These are phyloP conservation scores for Diplolepis rosae DNA, from an alignment of 2,888 invertebrate genomes.

Conservation along the genomic window DNA sequence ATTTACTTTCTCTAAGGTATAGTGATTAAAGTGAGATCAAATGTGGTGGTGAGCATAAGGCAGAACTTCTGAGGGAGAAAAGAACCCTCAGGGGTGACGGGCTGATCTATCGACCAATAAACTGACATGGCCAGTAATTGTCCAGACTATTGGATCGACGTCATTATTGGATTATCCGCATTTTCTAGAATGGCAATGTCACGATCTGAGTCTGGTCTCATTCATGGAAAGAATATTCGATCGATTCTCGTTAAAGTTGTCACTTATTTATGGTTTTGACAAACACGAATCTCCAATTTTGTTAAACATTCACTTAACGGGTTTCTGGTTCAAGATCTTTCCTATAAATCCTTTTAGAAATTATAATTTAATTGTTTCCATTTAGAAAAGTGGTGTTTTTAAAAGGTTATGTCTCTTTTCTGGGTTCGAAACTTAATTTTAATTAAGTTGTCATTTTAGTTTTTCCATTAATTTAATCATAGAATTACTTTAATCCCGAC, in stretches of 20 bases:
- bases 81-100: constrained; percentile 56
- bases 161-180: constrained; percentile 51
- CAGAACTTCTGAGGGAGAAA: constrained; percentile 46
- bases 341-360: no score
- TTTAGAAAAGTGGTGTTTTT: background rate
- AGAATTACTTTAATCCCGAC: background rate
- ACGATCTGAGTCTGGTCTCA: background rate
- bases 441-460: background rate
- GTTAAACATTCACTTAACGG: constrained; percentile 10
- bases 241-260: background rate
- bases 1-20: constrained; percentile 13
- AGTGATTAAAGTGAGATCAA: constrained; percentile 58
- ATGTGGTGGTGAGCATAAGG: constrained; percentile 44
- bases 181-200: background rate
- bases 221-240: background rate
- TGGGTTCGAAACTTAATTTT: no score
- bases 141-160: constrained; percentile 66
- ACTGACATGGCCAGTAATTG: constrained; percentile 69
- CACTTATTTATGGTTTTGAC: background rate
- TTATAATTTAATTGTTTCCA: no score
- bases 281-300: constrained; percentile 6
- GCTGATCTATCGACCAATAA: constrained; percentile 71
- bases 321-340: background rate
- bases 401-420: background rate
- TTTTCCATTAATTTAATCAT: background rate